Conservation (phyloP, 2,888 invertebrate genomes). For the Netelia melanura region DNA sequence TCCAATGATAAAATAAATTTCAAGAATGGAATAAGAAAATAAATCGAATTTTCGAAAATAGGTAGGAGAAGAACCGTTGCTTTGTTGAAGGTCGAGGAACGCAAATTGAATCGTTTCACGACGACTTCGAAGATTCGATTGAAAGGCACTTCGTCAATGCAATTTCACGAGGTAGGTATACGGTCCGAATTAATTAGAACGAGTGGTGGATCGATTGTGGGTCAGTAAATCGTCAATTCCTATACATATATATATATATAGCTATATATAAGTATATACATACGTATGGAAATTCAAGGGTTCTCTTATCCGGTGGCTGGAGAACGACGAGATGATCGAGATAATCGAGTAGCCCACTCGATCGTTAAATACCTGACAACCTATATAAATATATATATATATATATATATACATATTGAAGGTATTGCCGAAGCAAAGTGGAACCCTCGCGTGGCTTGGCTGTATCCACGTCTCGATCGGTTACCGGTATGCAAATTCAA, state of each 20-base stretch:
- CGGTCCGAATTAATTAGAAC: slow-evolving; percentile 3
- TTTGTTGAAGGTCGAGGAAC: not conserved
- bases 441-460: slow-evolving; percentile 7
- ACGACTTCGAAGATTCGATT: not conserved
- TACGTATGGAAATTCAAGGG: slow-evolving; percentile 4
- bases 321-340: slow-evolving; percentile 20
- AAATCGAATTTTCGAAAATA: too few species aligned
- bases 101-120: not conserved
- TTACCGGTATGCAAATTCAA: slow-evolving; percentile 73
- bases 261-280: too few species aligned
- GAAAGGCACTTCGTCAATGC: not conserved
- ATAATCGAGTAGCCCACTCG: slow-evolving; percentile 1
- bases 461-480: slow-evolving; percentile 33
- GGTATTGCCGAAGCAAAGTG: slow-evolving; percentile 4
- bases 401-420: not conserved
- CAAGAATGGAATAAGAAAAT: too few species aligned
- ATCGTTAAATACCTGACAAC: slow-evolving; percentile 6
- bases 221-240: slow-evolving; percentile 31
- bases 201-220: slow-evolving; percentile 7
- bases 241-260: too few species aligned
- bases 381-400: slow-evolving; percentile 19
- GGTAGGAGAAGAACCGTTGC: too few species aligned
- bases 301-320: slow-evolving; percentile 1
- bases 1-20: too few species aligned
- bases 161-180: not conserved